Conservation (phyloP, 2,113 vertebrate species). For the Xenopus tropicalis region UCB_Xtro_10.0 CM004444.2:179637001-179637500, state of each 20-base stretch:
- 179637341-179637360: conserved; percentile 56
- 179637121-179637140: conserved; percentile 57
- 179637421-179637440: too few species aligned
- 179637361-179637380: conserved; percentile 57
- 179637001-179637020: conserved; percentile 42
- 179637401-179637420: conserved; percentile 58
- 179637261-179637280: too few species aligned
- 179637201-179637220: too few species aligned
- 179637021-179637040: conserved; percentile 79
- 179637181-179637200: too few species aligned
- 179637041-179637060: conserved; percentile 72
- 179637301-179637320: too few species aligned
- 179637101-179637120: conserved; percentile 58
- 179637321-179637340: conserved; percentile 48
- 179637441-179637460: neutral
- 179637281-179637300: too few species aligned
- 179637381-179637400: conserved; percentile 50
- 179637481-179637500: too few species aligned
- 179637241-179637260: too few species aligned
- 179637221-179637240: too few species aligned
- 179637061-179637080: conserved; percentile 71
- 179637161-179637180: neutral
- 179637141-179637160: conserved; percentile 55
- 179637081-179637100: conserved; percentile 57
- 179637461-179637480: too few species aligned